Evolutionary conservation across 2,113 vertebrate genomes (phyloP).

Genomic region (Podiceps cristatus): DNA sequence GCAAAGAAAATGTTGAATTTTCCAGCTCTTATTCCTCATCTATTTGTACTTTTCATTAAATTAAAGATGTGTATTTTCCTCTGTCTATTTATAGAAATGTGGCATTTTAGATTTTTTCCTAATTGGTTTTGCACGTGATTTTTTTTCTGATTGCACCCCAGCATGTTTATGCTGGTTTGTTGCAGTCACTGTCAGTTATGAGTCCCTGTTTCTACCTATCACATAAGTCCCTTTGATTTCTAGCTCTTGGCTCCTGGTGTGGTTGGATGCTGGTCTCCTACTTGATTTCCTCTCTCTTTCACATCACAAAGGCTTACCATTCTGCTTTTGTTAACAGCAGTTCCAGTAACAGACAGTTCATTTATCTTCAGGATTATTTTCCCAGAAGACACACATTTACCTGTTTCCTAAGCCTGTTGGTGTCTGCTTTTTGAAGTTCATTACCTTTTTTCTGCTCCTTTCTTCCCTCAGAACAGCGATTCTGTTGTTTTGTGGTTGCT

Average conservation of each 20-base stretch:
- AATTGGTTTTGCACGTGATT: neutral
- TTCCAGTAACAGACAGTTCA: slow-evolving; percentile 27
- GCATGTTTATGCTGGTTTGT: neutral
- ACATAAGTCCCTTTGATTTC: neutral
- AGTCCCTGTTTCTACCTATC: neutral
- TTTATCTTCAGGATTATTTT: slow-evolving; percentile 51
- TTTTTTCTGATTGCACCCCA: neutral
- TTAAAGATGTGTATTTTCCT: neutral
- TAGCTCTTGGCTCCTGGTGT: neutral
- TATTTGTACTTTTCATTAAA: neutral
- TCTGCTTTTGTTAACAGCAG: neutral
- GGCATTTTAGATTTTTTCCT: neutral
- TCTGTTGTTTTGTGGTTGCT: slow-evolving; percentile 28
- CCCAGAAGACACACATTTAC: slow-evolving; percentile 19
- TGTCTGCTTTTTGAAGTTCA: neutral
- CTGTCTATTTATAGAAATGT: neutral
- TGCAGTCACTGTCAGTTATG: neutral
- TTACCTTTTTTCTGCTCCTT: neutral
- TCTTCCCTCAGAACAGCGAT: slow-evolving; percentile 1
- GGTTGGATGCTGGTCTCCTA: neutral
- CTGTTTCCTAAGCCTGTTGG: slow-evolving; percentile 40
- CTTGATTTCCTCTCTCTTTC: slow-evolving; percentile 1
- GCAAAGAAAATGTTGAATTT: neutral
- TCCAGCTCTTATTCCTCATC: neutral
- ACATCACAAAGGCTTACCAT: slow-evolving; percentile 24